Percentiles rank a stretch among this genome's conserved stretches.
Evolutionary conservation across 2,113 vertebrate genomes (phyloP).

Genomic region (Solea solea): DNA sequence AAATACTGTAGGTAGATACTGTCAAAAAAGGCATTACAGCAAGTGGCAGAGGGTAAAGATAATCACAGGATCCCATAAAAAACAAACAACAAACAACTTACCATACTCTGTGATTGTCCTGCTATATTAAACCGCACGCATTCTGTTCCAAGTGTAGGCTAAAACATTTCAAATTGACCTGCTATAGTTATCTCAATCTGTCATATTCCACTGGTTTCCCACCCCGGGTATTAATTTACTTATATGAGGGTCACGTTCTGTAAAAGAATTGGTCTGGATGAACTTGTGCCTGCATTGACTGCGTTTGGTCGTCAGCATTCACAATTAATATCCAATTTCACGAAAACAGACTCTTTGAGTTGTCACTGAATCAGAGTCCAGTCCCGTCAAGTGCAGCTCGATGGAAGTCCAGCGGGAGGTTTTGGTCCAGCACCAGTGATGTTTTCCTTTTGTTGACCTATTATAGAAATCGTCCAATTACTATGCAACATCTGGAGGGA

Average conservation of each 20-base stretch:
- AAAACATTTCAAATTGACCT: conserved; percentile 45
- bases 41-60: conserved; percentile 28
- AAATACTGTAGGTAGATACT: conserved; percentile 31
- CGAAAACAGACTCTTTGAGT: conserved; percentile 29
- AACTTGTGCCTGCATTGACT: conserved; percentile 18
- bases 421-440: conserved; percentile 59
- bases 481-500: conserved; percentile 28
- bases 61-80: conserved; percentile 40
- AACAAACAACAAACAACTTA: conserved; percentile 8
- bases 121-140: conserved; percentile 29
- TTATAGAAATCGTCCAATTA: conserved; percentile 28
- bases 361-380: conserved; percentile 30
- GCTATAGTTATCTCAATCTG: conserved; percentile 1
- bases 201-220: conserved; percentile 13
- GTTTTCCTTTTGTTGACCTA: conserved; percentile 32
- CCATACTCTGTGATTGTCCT: conserved; percentile 60
- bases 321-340: conserved; percentile 16
- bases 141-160: conserved; percentile 38
- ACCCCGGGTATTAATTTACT: conserved; percentile 11
- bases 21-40: conserved; percentile 46
- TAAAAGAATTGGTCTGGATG: conserved; percentile 24
- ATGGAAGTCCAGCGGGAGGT: conserved; percentile 44
- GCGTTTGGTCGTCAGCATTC: conserved; percentile 21
- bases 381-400: conserved; percentile 46
- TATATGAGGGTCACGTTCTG: conserved; percentile 3